Conservation (phyloP, 2,113 vertebrate species). For the Esox niger region DNA sequence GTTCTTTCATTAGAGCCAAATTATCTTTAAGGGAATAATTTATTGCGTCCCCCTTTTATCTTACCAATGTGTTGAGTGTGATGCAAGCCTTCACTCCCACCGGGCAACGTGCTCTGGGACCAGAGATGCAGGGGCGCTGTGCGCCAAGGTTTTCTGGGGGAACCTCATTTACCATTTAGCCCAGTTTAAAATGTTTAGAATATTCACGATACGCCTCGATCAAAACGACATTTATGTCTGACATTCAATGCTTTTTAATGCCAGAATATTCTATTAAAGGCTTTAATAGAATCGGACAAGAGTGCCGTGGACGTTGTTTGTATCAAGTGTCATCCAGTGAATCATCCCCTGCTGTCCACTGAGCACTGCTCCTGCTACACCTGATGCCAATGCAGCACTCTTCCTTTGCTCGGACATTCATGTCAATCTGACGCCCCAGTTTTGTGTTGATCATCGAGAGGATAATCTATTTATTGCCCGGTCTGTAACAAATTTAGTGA, state of each 20-base stretch:
- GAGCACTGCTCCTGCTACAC: too few relatives aligned
- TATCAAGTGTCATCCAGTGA: too few relatives aligned
- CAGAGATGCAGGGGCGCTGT: slow-evolving; percentile 3
- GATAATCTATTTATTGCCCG: neutral
- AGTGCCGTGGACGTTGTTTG: too few relatives aligned
- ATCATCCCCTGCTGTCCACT: too few relatives aligned
- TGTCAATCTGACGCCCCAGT: neutral
- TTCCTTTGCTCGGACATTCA: too few relatives aligned
- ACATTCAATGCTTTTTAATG: too few relatives aligned
- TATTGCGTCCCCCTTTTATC: slow-evolving; percentile 39
- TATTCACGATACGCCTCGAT: neutral
- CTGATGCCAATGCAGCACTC: too few relatives aligned
- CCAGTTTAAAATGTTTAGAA: neutral
- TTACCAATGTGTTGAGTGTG: slow-evolving; percentile 31
- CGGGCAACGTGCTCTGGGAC: slow-evolving; percentile 24
- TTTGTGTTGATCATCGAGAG: neutral
- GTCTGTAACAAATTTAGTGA: too few relatives aligned
- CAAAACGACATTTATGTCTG: too few relatives aligned
- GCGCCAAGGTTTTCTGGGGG: neutral
- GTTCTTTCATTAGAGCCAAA: slow-evolving; percentile 56
- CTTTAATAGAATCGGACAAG: too few relatives aligned
- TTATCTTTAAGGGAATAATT: slow-evolving; percentile 62
- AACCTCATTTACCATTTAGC: neutral
- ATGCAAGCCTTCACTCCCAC: slow-evolving; percentile 24
- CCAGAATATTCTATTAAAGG: too few relatives aligned